Evolutionary conservation across 2,113 vertebrate genomes (phyloP).

Genomic region (Cavia aperea): DNA sequence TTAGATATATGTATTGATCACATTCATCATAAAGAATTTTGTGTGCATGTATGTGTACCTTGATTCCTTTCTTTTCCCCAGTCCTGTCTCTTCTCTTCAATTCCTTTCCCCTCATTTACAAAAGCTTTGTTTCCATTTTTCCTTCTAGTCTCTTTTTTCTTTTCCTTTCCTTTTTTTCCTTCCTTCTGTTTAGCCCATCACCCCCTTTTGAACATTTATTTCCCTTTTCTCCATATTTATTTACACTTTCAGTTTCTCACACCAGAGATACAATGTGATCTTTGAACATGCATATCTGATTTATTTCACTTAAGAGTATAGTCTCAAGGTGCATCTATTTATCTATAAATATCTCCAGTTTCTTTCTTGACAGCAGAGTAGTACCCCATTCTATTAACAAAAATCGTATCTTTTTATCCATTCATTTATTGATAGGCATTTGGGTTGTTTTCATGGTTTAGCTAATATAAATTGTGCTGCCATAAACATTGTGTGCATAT

Average conservation of each 20-base stretch:
- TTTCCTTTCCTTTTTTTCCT: not conserved
- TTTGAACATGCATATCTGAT: not conserved
- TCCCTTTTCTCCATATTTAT: not conserved
- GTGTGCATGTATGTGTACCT: not conserved
- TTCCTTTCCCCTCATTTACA: not conserved
- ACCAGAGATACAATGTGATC: not conserved
- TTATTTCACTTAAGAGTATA: not conserved
- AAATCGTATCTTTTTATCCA: not conserved
- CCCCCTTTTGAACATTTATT: not conserved
- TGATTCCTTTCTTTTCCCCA: not conserved
- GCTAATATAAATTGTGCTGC: not conserved
- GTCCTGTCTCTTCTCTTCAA: not conserved
- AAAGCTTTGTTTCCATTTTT: not conserved
- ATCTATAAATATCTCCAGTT: not conserved
- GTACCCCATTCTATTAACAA: not conserved
- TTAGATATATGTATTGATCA: not conserved
- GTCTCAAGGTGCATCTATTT: not conserved
- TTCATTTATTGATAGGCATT: not conserved
- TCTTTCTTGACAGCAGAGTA: not conserved
- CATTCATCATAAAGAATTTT: not conserved
- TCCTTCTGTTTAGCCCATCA: not conserved
- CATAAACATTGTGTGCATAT: not conserved
- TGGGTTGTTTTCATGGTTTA: not conserved
- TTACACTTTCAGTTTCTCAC: not conserved
- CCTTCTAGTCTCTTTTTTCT: not conserved